These are phyloP conservation scores for Acleris cristana DNA, from an alignment of 2,888 invertebrate genomes.

Conservation along the genomic window DNA sequence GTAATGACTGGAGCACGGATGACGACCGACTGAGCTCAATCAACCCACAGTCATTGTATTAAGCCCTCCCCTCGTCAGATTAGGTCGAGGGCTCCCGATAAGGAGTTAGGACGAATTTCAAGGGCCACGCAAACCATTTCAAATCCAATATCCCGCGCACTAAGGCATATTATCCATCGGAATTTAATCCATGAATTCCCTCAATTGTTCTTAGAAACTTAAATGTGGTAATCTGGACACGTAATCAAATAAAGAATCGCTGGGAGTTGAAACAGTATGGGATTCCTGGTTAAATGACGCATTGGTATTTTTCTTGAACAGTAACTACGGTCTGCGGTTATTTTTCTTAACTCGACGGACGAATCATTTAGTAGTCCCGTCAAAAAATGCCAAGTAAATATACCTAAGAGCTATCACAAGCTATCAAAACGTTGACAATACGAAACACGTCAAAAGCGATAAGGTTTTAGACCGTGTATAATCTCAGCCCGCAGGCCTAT, in stretches of 20 bases:
- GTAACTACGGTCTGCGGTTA: too few relatives aligned
- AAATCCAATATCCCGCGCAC: background rate
- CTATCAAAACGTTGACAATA: too few relatives aligned
- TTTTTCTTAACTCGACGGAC: too few relatives aligned
- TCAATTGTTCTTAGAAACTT: background rate
- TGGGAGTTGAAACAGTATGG: background rate
- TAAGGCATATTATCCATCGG: background rate
- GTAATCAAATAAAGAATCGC: slow-evolving; percentile 10
- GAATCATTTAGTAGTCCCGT: too few relatives aligned
- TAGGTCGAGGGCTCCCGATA: slow-evolving; percentile 65
- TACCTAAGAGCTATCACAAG: too few relatives aligned
- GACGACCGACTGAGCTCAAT: slow-evolving; percentile 50
- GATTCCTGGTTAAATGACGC: background rate
- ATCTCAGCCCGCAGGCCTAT: too few relatives aligned
- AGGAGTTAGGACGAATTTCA: slow-evolving; percentile 56
- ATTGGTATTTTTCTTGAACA: too few relatives aligned
- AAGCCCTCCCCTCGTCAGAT: slow-evolving; percentile 67
- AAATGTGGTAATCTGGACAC: slow-evolving; percentile 15
- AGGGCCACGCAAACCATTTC: slow-evolving; percentile 35
- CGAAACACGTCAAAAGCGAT: too few relatives aligned
- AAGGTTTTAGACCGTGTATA: too few relatives aligned
- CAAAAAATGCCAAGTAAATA: too few relatives aligned
- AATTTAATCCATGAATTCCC: background rate
- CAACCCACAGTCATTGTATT: slow-evolving; percentile 63
- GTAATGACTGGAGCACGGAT: slow-evolving; percentile 45